Conservation (phyloP, 1,140 invertebrate species). For the Diachasma alloeum region DNA sequence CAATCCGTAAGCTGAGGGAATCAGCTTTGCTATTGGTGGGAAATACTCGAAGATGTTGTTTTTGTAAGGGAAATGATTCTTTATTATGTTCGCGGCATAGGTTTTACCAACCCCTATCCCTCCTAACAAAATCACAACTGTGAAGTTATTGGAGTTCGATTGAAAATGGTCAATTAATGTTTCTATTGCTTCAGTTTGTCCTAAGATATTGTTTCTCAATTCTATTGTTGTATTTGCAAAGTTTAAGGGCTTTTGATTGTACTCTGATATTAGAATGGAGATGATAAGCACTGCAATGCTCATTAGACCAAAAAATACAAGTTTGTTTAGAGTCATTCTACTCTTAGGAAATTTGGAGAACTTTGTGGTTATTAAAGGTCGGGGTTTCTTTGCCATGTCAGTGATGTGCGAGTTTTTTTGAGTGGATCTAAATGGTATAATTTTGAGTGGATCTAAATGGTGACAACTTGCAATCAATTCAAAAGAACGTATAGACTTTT, state of each 20-base stretch:
- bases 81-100: conserved; percentile 53
- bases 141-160: conserved; percentile 32
- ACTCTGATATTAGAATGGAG: background rate
- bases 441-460: too few relatives aligned
- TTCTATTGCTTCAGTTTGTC: conserved; percentile 44
- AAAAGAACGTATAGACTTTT: too few relatives aligned
- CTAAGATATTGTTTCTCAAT: conserved; percentile 43
- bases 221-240: conserved; percentile 40
- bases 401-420: background rate
- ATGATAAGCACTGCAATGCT: background rate
- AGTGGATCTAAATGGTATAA: too few relatives aligned
- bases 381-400: background rate
- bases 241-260: conserved; percentile 26
- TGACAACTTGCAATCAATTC: too few relatives aligned
- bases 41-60: conserved; percentile 41
- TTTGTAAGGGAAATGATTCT: conserved; percentile 37
- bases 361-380: background rate
- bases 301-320: background rate
- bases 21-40: conserved; percentile 25
- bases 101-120: conserved; percentile 61
- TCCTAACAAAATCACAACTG: conserved; percentile 48
- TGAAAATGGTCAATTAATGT: conserved; percentile 33
- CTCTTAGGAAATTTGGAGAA: background rate
- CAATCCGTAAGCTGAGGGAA: conserved; percentile 26
- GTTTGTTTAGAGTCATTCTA: background rate